Evolutionary conservation across 92 coral and sea anemone species (phyloP).

Genomic region (Paragorgia papillata): DNA sequence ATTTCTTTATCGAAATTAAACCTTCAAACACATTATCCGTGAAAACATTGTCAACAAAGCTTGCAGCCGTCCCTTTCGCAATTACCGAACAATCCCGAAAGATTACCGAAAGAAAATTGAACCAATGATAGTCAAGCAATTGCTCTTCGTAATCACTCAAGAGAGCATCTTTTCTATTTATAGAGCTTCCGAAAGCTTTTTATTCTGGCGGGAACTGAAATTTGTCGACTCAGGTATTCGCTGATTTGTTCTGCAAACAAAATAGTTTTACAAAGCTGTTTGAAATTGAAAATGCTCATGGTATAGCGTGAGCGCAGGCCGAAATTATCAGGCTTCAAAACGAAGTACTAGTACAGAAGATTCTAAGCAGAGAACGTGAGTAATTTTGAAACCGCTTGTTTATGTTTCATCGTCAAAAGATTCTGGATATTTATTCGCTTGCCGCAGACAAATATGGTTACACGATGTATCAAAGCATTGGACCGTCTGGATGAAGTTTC

Average conservation of each 20-base stretch:
- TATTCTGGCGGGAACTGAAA: conserved; percentile 25
- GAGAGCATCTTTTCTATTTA: conserved; percentile 1
- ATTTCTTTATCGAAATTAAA: conserved; percentile 35
- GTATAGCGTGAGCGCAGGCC: too few species aligned
- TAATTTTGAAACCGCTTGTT: too few species aligned
- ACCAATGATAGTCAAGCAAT: conserved; percentile 3
- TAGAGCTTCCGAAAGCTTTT: conserved; percentile 1
- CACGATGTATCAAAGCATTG: conserved; percentile 79
- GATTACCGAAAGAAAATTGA: conserved; percentile 69
- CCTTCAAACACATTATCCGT: conserved; percentile 28
- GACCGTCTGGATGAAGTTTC: conserved; percentile 81
- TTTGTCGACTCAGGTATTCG: not conserved
- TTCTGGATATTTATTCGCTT: too few species aligned
- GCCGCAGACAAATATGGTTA: conserved; percentile 78
- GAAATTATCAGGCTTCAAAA: too few species aligned
- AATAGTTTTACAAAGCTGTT: too few species aligned
- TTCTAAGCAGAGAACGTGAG: too few species aligned
- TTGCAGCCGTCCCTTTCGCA: conserved; percentile 25
- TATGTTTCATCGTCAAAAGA: too few species aligned
- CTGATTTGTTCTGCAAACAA: not conserved
- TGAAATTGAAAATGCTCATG: too few species aligned
- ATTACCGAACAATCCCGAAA: conserved; percentile 49
- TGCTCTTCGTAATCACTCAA: conserved; percentile 1
- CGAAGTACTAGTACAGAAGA: too few species aligned
- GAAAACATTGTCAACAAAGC: conserved; percentile 46